Conservation (phyloP, 2,888 invertebrate genomes). For the Crocallis elinguaria region DNA sequence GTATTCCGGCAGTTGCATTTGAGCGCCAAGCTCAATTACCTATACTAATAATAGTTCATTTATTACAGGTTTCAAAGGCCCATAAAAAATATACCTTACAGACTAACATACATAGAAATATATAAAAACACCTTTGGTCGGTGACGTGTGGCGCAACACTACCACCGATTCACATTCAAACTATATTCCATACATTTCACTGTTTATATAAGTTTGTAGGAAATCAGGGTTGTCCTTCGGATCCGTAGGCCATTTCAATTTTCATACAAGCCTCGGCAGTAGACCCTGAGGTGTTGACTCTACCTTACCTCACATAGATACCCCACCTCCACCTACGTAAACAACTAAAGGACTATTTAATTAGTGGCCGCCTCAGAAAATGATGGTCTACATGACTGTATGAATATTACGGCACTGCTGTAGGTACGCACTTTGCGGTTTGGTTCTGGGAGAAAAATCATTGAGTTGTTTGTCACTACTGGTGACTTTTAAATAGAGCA, state of each 20-base stretch:
- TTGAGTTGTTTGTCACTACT: no score
- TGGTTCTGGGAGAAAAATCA: no score
- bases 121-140: no score
- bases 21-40: no score
- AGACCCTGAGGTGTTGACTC: constrained; percentile 17
- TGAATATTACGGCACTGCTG: not conserved
- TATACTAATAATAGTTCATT: not conserved
- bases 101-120: no score
- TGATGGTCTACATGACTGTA: not conserved
- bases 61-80: not conserved
- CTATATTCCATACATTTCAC: not conserved
- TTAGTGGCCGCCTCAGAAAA: constrained; percentile 16
- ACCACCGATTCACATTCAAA: no score
- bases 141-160: no score
- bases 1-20: no score
- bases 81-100: no score
- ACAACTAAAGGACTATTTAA: constrained; percentile 23
- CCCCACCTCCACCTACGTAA: constrained; percentile 13
- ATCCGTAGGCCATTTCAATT: constrained; percentile 8
- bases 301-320: constrained; percentile 1
- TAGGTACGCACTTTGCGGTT: no score
- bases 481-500: no score
- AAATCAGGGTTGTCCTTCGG: not conserved
- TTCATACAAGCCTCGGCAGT: not conserved
- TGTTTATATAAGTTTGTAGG: not conserved